Evolutionary conservation across 2,888 invertebrate genomes (phyloP).

Genomic region (Leucozona laternaria): DNA sequence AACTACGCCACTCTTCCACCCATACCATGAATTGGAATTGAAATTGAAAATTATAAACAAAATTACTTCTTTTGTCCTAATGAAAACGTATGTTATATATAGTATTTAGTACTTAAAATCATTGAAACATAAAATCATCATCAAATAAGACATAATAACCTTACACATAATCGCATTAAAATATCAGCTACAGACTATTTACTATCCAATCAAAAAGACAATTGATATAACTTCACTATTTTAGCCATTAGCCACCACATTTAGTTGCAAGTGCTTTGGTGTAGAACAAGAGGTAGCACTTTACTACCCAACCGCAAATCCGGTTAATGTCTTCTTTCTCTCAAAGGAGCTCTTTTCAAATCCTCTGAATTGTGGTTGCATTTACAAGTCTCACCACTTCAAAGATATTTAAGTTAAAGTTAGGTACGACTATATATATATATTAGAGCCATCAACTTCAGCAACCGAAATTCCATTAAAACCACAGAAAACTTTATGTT

Average conservation of each 20-base stretch:
- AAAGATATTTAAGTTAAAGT: slow-evolving; percentile 19
- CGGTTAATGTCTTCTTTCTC: background rate
- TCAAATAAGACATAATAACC: background rate
- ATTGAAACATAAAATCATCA: background rate
- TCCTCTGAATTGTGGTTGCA: slow-evolving; percentile 56
- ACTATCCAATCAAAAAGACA: slow-evolving; percentile 19
- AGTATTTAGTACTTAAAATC: background rate
- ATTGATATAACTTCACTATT: background rate
- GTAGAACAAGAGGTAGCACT: slow-evolving; percentile 31
- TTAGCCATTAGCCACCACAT: slow-evolving; percentile 24
- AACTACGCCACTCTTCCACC: too few species aligned
- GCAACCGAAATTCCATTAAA: slow-evolving; percentile 45
- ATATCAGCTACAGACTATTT: background rate
- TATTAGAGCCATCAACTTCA: slow-evolving; percentile 26
- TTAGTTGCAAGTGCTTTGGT: slow-evolving; percentile 25
- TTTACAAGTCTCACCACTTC: slow-evolving; percentile 51
- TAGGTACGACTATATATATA: background rate
- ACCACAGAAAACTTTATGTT: slow-evolving; percentile 55
- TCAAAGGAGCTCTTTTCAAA: slow-evolving; percentile 18
- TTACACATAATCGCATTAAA: slow-evolving; percentile 26
- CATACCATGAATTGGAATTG: too few species aligned
- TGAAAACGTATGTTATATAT: too few species aligned
- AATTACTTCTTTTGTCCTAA: too few species aligned
- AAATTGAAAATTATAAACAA: too few species aligned
- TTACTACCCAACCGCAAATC: slow-evolving; percentile 18